Evolutionary conservation across 2,797 vertebrate genomes (phyloP).

Genomic region (Semaprochilodus insignis): DNA sequence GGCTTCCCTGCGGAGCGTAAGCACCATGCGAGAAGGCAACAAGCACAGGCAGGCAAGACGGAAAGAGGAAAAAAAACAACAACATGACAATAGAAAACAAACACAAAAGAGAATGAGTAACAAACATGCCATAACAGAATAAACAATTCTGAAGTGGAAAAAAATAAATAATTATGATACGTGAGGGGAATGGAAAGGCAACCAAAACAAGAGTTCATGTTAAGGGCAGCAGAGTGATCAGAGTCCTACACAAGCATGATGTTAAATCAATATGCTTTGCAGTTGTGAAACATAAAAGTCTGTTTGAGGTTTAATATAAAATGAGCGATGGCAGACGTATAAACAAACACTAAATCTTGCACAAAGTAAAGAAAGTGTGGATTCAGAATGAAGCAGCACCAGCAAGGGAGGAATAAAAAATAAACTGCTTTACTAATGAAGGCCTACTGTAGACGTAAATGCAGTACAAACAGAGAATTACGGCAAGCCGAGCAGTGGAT

Average conservation of each 20-base stretch:
- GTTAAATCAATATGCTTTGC: constrained; percentile 6
- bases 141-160: constrained; percentile 4
- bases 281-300: constrained; percentile 17
- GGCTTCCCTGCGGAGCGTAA: constrained; percentile 72
- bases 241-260: neutral
- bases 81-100: constrained; percentile 46
- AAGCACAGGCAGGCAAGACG: constrained; percentile 10
- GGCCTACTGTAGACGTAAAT: neutral
- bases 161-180: constrained; percentile 14
- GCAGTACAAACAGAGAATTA: neutral
- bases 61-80: constrained; percentile 24
- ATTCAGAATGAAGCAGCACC: constrained; percentile 24
- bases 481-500: neutral
- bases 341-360: constrained; percentile 32
- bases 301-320: constrained; percentile 37
- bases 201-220: constrained; percentile 29
- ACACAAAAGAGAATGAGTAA: constrained; percentile 53
- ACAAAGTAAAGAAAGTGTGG: constrained; percentile 30
- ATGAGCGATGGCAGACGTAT: neutral
- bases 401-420: constrained; percentile 10
- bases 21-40: constrained; percentile 18
- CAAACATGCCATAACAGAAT: constrained; percentile 43
- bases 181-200: neutral
- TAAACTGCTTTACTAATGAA: constrained; percentile 32
- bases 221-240: neutral